Base-by-base conservation (phyloP, 2,888 invertebrate genomes). In the Agonopterix subpropinquella region DNA sequence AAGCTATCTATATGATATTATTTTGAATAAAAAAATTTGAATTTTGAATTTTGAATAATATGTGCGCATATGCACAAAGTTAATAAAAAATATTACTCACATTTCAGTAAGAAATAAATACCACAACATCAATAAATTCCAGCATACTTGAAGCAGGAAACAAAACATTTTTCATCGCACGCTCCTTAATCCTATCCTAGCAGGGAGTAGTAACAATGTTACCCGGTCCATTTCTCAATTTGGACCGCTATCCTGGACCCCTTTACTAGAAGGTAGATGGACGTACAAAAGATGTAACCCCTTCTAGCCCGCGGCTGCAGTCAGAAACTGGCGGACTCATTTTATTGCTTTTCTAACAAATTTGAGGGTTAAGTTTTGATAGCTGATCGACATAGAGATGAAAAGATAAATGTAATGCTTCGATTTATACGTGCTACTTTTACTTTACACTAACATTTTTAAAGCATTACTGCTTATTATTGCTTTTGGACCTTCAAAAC, bases 211-310 rank as follows among this genome's bases (percentile, higher is more conserved):
- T 88, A 89, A 89, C 84, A 66, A 82, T 70, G 84, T 89, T 89
- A 89, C 75, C 80, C 85, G 87, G 87, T 82, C 86, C 88, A 89
- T 89, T 89, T 88, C 88, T 87, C 88, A 88, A 88, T 88, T 87
- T 84, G 73, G 68, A 71, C 73, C 67, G 68, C 69, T 63, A 67
- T 62, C 64, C 55, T 64, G 65, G 60, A 73, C 78, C 81, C 80
- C 73, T 73, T 76, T 72, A 70, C 71, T 73, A 74, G 67, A 67
- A 75, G 69, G 70, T 28, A 28, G 77, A 77, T 77, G 81, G 81
- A 77, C 78, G 77, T 63, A 75, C 76, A 74, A 76, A 73, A 72
- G 74, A 73, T 73, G 67, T 69, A 61, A 62, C 64, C 85, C 85
- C 82, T 80, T 76, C 76, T 65, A 59, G 81, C 83, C 81, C 70